phyloP scores from a whole-genome alignment of 2,888 invertebrate species.

The Pelosia muscerda region DNA sequence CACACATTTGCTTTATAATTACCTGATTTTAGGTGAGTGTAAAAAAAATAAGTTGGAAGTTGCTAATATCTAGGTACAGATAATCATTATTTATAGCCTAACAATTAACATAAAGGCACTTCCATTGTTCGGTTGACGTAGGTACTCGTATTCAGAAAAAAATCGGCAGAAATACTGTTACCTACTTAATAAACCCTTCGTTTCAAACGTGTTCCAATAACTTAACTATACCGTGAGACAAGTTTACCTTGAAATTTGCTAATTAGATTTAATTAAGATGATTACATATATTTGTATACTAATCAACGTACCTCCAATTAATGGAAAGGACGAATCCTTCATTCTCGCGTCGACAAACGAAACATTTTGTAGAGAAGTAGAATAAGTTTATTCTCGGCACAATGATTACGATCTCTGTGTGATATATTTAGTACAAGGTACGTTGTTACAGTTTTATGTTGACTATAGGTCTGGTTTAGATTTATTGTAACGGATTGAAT shows the following conservation, averaged over 20 bases:
- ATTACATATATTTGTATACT: not conserved
- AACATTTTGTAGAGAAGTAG: not conserved
- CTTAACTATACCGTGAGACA: not conserved
- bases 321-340: not conserved
- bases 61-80: not conserved
- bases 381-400: not conserved
- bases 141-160: not conserved
- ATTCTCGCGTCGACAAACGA: not conserved
- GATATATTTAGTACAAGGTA: not conserved
- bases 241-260: not conserved
- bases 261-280: conserved; percentile 1
- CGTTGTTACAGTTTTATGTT: not conserved
- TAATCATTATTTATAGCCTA: not conserved
- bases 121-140: not conserved
- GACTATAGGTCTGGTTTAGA: not conserved
- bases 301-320: not conserved
- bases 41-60: not conserved
- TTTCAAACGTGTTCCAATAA: not conserved
- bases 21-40: not conserved
- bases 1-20: not conserved
- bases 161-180: not conserved
- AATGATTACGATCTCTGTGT: not conserved
- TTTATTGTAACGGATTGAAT: no score
- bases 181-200: not conserved
- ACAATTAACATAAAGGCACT: not conserved